Percentiles rank a stretch among this genome's conserved stretches.
phyloP scores from a whole-genome alignment of 2,888 invertebrate species.

The Limnephilus rhombicus region DNA sequence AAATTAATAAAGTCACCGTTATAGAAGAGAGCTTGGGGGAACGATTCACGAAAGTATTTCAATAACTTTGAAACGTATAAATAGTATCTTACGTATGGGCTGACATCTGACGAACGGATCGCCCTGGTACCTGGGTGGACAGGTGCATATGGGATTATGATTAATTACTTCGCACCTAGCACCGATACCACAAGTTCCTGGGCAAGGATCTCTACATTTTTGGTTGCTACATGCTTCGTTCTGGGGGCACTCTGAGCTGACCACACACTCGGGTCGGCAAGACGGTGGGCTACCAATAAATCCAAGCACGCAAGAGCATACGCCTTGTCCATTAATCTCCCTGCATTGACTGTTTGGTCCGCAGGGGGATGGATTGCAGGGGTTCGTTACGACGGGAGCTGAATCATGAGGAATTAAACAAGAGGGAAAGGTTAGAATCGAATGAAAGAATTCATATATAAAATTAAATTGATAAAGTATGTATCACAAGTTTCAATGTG shows the following conservation, averaged over 20 bases:
- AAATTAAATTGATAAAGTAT: neutral
- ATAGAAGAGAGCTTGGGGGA: neutral
- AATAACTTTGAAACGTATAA: neutral
- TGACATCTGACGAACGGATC: constrained; percentile 85
- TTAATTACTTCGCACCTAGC: constrained; percentile 86
- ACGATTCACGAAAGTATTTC: constrained; percentile 67
- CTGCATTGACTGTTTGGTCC: constrained; percentile 87
- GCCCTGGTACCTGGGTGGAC: constrained; percentile 79
- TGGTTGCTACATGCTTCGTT: constrained; percentile 86
- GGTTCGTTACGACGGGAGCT: constrained; percentile 71
- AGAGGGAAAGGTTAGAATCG: neutral
- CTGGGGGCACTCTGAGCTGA: constrained; percentile 84
- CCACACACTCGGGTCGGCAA: constrained; percentile 86
- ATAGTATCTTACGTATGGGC: constrained; percentile 73
- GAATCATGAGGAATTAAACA: constrained; percentile 43
- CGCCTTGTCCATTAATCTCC: constrained; percentile 81
- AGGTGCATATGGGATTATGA: constrained; percentile 86
- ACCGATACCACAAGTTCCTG: constrained; percentile 85
- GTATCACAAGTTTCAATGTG: neutral
- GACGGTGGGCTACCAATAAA: constrained; percentile 84
- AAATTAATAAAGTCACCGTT: constrained; percentile 25
- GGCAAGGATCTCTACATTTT: constrained; percentile 89
- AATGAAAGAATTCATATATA: neutral
- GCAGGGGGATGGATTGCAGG: constrained; percentile 80
- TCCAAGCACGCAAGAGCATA: constrained; percentile 84